phyloP scores from a whole-genome alignment of 1,140 invertebrate genomes.

The Trichogramma pretiosum region DNA sequence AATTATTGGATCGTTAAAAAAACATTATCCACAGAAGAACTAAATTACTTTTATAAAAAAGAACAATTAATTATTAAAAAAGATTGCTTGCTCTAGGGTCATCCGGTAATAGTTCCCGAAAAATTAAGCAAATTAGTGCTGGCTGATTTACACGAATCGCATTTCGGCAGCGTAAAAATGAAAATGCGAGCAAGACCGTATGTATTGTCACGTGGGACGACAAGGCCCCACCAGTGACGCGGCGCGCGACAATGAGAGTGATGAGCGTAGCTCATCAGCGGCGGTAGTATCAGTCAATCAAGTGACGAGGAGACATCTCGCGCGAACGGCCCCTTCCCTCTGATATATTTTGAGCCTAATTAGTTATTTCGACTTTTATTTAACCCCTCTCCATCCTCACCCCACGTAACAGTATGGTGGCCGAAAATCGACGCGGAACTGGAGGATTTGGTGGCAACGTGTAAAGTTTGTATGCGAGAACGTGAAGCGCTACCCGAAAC shows the following conservation, averaged over 20 bases:
- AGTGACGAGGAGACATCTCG: no score
- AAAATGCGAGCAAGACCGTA: conserved; percentile 3
- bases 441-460: background rate
- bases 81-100: background rate
- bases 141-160: background rate
- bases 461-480: background rate
- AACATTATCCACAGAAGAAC: background rate
- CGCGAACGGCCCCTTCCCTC: no score
- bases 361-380: no score
- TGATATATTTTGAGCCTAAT: no score
- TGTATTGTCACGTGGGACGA: conserved; percentile 2
- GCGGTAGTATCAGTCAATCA: no score
- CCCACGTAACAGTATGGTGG: no score
- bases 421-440: background rate
- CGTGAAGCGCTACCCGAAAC: background rate
- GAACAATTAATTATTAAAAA: background rate
- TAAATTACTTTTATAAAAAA: background rate
- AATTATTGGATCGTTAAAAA: background rate
- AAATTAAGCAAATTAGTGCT: background rate
- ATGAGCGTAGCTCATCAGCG: no score
- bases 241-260: no score
- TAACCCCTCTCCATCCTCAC: no score
- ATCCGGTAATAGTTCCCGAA: background rate
- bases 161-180: conserved; percentile 1
- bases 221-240: background rate